Evolutionary conservation across 1,140 invertebrate species (phyloP), one percentile per base, ranked within the genome.

Genomic region (Dreissena polymorpha): DNA sequence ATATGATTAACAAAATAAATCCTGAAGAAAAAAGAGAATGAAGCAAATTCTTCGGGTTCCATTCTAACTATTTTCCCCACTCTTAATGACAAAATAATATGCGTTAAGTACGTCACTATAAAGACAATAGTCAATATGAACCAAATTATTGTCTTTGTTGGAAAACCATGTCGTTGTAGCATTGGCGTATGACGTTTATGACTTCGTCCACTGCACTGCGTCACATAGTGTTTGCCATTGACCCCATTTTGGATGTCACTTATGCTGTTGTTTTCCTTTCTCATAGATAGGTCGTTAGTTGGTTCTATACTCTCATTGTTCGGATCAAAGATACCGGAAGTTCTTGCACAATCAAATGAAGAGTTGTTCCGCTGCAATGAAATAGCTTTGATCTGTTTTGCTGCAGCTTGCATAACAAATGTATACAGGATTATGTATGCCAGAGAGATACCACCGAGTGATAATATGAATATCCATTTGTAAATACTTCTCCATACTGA

Each of bases 1-100:
- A 80, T 80, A 39, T 80, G 68, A 21, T n/a, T 80, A 60, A 80
- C 51, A 18, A 80, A 80, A 64, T 80, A 80, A 23, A 80, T 50
- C 50, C 78, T 60, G 53, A 50, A 71, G 51, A 60, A 64, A 70
- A 80, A 80, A 10, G 69, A 80, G 50, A 70, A 80, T 53, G 21
- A 50, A 21, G 55, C 39, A 16, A 71, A 72, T 18, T 71, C 51
- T 27, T 23, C 18, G 0, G 78, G 67, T n/a, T 0, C 16, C 68
- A 80, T 71, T 12, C 21, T 64, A 2, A 71, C 68, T 12, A 71
- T 64, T 16, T 64, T 60, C 0, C 27, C 49, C 2, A 72, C 69
- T 25, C 65, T 50, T 2, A 80, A 39, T 6, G 78, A 53, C 10
- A 80, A 50, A 21, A 71, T 39, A 23, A 72, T 29, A 64, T 80